These are phyloP conservation scores for Stenotaenia linearis DNA, from an alignment of 2,888 invertebrate genomes.

Conservation along the genomic window DNA sequence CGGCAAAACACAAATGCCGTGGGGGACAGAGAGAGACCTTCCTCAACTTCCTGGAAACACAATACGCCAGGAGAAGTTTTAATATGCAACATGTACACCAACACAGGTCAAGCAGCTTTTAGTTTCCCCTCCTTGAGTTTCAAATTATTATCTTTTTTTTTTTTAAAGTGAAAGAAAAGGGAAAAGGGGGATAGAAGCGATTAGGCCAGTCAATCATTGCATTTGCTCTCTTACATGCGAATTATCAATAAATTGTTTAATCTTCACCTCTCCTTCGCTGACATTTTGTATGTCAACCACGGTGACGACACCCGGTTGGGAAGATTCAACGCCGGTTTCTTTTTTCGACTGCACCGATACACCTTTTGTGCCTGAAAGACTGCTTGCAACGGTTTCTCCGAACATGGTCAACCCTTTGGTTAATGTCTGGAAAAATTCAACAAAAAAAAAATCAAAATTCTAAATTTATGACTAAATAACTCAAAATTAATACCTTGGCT, in stretches of 20 bases:
- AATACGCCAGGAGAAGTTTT: background rate
- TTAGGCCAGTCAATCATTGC: background rate
- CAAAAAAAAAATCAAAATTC: background rate
- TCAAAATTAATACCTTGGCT: conserved; percentile 58
- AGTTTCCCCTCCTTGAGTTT: too few species aligned
- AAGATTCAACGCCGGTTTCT: conserved; percentile 46
- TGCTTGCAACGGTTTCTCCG: conserved; percentile 86
- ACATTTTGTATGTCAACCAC: conserved; percentile 61
- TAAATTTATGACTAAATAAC: background rate
- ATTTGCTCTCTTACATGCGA: background rate
- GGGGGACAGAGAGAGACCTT: background rate
- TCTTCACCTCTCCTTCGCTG: conserved; percentile 36
- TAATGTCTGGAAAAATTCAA: conserved; percentile 56
- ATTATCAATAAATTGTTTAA: conserved; percentile 3
- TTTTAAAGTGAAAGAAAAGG: too few species aligned
- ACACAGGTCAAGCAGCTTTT: too few species aligned
- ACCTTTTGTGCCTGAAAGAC: conserved; percentile 63
- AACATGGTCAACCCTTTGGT: conserved; percentile 61
- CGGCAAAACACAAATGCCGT: background rate
- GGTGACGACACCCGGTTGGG: conserved; percentile 81
- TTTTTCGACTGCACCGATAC: conserved; percentile 7
- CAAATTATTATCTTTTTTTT: too few species aligned
- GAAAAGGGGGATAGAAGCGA: too few species aligned
- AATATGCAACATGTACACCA: too few species aligned
- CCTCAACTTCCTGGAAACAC: background rate